Percentiles rank a stretch among this genome's conserved stretches.
Conservation (phyloP, 2,888 invertebrate species). For the Melolontha melolontha region DNA sequence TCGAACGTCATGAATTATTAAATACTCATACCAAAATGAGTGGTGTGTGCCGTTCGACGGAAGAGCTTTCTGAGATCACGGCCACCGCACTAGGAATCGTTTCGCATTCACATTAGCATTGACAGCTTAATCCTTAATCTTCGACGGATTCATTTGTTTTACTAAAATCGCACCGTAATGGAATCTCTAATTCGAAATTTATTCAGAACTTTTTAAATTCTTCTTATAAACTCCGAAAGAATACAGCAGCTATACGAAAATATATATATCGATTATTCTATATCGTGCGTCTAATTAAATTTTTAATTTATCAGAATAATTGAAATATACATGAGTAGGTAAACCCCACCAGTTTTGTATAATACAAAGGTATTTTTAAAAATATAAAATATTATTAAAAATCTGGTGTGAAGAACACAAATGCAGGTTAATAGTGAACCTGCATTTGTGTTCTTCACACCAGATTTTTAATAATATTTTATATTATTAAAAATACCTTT, state of each 20-base stretch:
- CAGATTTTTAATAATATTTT: no score
- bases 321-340: no score
- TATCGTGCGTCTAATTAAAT: no score
- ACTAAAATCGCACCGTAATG: conserved; percentile 12
- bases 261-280: not conserved
- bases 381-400: no score
- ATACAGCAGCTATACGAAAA: not conserved
- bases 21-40: conserved; percentile 6
- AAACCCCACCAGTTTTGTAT: no score
- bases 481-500: no score
- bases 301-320: no score
- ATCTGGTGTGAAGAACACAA: no score
- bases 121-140: conserved; percentile 8
- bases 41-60: conserved; percentile 10
- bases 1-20: conserved; percentile 28
- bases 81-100: not conserved
- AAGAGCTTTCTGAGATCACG: conserved; percentile 18
- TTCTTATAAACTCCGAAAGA: not conserved
- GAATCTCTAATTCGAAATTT: conserved; percentile 3
- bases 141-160: conserved; percentile 16
- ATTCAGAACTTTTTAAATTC: not conserved
- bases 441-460: no score
- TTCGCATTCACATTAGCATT: conserved; percentile 30
- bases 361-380: no score
- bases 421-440: no score